These are phyloP conservation scores for Mesorhabditis sp. DNA, from an alignment of 2,888 invertebrate species.

Conservation along the genomic window DNA sequence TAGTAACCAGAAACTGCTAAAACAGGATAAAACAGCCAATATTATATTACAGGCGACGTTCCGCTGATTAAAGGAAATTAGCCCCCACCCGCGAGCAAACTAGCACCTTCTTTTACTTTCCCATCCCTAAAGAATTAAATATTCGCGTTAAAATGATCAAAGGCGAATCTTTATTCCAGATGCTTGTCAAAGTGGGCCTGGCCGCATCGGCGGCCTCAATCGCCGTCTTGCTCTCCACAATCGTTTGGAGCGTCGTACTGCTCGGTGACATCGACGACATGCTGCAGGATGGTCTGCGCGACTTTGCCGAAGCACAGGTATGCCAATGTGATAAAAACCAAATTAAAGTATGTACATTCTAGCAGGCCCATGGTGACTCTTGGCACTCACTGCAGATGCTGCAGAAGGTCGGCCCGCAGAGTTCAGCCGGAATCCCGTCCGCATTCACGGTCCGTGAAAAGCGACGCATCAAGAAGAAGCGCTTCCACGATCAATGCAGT, in stretches of 20 bases:
- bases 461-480: background rate
- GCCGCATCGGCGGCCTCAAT: background rate
- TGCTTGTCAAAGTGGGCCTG: background rate
- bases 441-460: background rate
- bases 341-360: background rate
- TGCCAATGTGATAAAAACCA: background rate
- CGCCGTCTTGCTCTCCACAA: background rate
- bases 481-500: background rate
- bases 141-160: no score
- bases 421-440: background rate
- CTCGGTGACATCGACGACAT: background rate
- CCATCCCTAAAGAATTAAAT: no score
- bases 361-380: conserved; percentile 3
- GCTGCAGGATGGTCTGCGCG: background rate
- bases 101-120: no score
- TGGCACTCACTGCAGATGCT: background rate
- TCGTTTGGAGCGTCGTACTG: background rate
- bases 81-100: no score
- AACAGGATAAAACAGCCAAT: no score
- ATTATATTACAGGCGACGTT: no score
- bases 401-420: background rate
- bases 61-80: no score
- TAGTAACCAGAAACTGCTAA: no score
- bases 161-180: background rate
- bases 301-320: background rate